Base-by-base conservation (phyloP, 2,888 invertebrate species). In the Drosophila lutescens region DNA sequence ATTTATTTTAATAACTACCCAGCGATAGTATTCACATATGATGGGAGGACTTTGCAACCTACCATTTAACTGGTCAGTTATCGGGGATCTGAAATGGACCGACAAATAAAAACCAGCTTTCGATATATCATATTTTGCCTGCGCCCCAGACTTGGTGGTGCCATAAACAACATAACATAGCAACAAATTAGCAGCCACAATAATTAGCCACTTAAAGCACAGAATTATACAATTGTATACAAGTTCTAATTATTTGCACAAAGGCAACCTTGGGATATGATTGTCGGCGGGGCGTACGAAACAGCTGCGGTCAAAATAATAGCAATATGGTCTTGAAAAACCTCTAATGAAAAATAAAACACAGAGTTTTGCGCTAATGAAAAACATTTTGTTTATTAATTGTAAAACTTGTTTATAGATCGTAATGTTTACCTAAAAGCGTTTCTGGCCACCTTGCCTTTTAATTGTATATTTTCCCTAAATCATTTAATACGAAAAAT, bases 201-300 rank as follows among this genome's bases (percentile, higher is more conserved):
- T 70, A 81, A 73, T 81, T 68, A 79, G 68, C 86, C 81, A 77
- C 76, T 78, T 49, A 30, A 54, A 55, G 46, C 50, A 40, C 50
- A 55, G 55, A 74, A 74, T 51, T 82, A 57, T 63, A 67, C 74
- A 70, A 68, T 74, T 78, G 55, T 66, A 59, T 47, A 65, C 58
- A 17, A 77, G 77, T 63, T 83, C 67, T 82, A 82, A 87, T 82
- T 82, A 82, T 73, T 82, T 73, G 72, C 86, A 61, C 58, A 65
- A 51, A 70, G 70, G 44, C 32, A 82, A 77, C 82, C 82, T 88
- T 82, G 82, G 57, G 60, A 66, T 47, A 65, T 55, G 53, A 41
- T 41, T 44, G 23, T 49, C 44, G 55, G 8, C 44, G 32, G 41
- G 41, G 12, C 32, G 26, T 51, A 7, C 15, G 10, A 43, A 43